These are phyloP conservation scores for Plemyria rubiginata DNA, from an alignment of 2,888 invertebrate species.

Conservation along the genomic window DNA sequence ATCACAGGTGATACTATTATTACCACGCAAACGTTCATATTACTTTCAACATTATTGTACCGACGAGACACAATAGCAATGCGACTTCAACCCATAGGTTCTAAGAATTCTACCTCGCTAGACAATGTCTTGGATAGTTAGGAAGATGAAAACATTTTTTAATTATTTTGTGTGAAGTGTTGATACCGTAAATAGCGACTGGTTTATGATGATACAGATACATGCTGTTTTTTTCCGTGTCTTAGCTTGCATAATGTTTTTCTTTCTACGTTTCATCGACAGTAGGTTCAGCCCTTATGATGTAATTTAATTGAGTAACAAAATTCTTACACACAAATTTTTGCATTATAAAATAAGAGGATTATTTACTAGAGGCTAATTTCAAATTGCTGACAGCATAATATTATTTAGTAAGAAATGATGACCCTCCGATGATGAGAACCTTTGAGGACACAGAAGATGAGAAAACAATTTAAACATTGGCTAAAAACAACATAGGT, in stretches of 20 bases:
- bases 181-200: background rate
- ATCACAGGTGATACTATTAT: slow-evolving; percentile 10
- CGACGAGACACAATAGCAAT: slow-evolving; percentile 26
- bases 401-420: background rate
- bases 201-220: background rate
- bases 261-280: background rate
- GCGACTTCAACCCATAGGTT: slow-evolving; percentile 17
- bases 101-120: slow-evolving; percentile 22
- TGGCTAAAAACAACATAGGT: slow-evolving; percentile 41
- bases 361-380: background rate
- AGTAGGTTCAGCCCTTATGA: background rate
- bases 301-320: background rate
- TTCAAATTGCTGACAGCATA: background rate
- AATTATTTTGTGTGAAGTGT: background rate
- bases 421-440: no score
- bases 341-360: background rate
- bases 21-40: slow-evolving; percentile 24
- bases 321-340: background rate
- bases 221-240: background rate
- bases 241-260: background rate
- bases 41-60: slow-evolving; percentile 31
- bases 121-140: slow-evolving; percentile 13
- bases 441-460: no score
- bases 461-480: slow-evolving; percentile 29
- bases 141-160: slow-evolving; percentile 13